Evolutionary conservation across 2,797 vertebrate species (phyloP).

Genomic region (Thalassophryne amazonica): DNA sequence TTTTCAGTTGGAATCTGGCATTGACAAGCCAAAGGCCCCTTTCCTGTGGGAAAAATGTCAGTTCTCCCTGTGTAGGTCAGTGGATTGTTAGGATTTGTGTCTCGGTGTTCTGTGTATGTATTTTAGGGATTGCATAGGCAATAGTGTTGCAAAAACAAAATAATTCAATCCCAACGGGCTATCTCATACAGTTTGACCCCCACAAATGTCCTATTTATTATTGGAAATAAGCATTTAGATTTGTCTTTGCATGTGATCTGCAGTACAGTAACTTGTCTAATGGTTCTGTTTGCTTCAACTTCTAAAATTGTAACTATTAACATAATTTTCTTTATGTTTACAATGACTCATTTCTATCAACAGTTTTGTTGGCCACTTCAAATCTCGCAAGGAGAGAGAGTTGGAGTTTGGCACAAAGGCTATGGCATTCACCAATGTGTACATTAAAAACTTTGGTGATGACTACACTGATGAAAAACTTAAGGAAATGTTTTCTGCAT

Average conservation of each 20-base stretch:
- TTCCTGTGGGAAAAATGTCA: slow-evolving; percentile 59
- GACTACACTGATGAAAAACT: slow-evolving; percentile 85
- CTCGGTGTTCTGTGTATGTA: slow-evolving; percentile 23
- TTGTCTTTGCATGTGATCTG: neutral
- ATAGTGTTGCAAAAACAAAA: neutral
- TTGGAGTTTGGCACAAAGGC: slow-evolving; percentile 86
- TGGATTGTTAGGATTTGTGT: slow-evolving; percentile 46
- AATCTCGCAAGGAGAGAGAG: slow-evolving; percentile 92
- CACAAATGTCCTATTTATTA: no score
- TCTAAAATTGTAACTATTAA: no score
- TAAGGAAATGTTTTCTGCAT: slow-evolving; percentile 85
- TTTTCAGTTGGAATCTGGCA: slow-evolving; percentile 54
- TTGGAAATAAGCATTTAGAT: neutral
- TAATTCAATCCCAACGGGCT: neutral
- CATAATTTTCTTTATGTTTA: no score
- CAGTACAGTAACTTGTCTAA: neutral
- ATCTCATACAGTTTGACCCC: neutral
- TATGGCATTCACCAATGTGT: slow-evolving; percentile 93
- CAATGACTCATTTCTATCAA: no score
- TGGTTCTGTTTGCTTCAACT: neutral
- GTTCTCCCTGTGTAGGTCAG: slow-evolving; percentile 65
- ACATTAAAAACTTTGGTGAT: slow-evolving; percentile 96
- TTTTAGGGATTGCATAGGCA: neutral
- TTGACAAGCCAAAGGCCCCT: slow-evolving; percentile 49
- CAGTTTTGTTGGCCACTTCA: slow-evolving; percentile 97